Percentiles rank a stretch among this genome's conserved stretches.
Conservation (phyloP, 2,888 invertebrate species). For the Agrochola macilenta region DNA sequence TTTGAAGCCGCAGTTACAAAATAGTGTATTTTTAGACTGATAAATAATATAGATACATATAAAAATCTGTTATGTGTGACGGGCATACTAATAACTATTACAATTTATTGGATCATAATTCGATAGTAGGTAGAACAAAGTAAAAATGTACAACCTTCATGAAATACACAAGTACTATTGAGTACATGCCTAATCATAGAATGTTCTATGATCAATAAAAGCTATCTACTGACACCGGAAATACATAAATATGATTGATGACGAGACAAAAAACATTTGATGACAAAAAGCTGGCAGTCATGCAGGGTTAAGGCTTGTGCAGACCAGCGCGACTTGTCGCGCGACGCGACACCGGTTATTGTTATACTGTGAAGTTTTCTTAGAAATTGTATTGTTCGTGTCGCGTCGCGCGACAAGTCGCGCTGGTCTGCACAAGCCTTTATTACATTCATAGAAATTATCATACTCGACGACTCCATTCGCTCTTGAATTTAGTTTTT, state of each 20-base stretch:
- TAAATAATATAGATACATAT: neutral
- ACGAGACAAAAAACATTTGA: constrained; percentile 28
- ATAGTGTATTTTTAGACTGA: neutral
- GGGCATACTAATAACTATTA: neutral
- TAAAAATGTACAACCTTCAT: no score
- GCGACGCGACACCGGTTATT: no score
- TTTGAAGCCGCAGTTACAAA: neutral
- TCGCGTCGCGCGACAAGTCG: no score
- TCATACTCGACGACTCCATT: neutral
- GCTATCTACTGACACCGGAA: constrained; percentile 29
- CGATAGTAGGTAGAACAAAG: neutral
- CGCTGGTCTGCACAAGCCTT: no score
- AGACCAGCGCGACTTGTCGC: no score
- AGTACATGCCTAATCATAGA: neutral
- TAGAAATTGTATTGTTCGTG: no score
- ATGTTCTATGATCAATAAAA: neutral
- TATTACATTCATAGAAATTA: constrained; percentile 41
- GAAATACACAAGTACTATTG: no score
- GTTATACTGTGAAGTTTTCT: no score
- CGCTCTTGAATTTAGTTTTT: constrained; percentile 30
- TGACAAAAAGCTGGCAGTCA: constrained; percentile 34
- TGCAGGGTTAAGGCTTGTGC: no score
- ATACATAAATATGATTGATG: constrained; percentile 26
- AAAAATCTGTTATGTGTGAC: neutral
- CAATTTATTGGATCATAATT: neutral